Evolutionary conservation across 2,797 vertebrate genomes (phyloP).

Genomic region (Cossypha niveicapilla): DNA sequence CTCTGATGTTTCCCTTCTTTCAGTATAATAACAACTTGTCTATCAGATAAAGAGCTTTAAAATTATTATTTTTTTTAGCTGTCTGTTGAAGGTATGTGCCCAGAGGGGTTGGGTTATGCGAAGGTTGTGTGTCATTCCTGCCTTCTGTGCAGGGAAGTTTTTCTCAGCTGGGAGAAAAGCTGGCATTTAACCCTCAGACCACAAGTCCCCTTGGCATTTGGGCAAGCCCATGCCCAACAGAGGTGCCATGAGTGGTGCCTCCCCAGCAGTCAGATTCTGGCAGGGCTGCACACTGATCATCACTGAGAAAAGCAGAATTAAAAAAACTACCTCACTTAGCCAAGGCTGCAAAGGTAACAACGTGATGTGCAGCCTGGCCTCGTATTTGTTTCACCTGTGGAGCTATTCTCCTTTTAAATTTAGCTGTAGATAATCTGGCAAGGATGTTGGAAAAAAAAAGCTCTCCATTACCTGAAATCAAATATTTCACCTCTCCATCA

Average conservation of each 20-base stretch:
- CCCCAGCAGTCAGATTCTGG: not conserved
- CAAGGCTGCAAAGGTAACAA: not conserved
- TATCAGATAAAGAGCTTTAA: conserved; percentile 37
- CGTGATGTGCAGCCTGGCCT: conserved; percentile 18
- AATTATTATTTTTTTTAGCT: not conserved
- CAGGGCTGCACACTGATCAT: not conserved
- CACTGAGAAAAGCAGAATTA: conserved; percentile 20
- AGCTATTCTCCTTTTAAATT: conserved; percentile 59
- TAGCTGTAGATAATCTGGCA: conserved; percentile 64
- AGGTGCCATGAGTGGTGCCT: not conserved
- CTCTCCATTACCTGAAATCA: conserved; percentile 55
- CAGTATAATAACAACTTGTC: not conserved
- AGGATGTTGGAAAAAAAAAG: conserved; percentile 35
- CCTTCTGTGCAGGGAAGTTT: not conserved
- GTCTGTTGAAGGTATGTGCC: conserved; percentile 29
- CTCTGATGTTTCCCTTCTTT: conserved; percentile 24
- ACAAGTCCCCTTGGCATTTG: not conserved
- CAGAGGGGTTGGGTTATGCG: not conserved
- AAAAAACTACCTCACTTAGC: not conserved
- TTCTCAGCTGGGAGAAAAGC: not conserved
- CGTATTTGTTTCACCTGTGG: conserved; percentile 41
- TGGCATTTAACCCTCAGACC: not conserved
- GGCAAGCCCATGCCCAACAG: not conserved
- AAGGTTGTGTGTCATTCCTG: not conserved
- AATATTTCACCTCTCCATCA: conserved; percentile 61